These are phyloP conservation scores for Pseudochirops corinnae DNA, from an alignment of 2,797 vertebrate genomes.

Conservation along the genomic window DNA sequence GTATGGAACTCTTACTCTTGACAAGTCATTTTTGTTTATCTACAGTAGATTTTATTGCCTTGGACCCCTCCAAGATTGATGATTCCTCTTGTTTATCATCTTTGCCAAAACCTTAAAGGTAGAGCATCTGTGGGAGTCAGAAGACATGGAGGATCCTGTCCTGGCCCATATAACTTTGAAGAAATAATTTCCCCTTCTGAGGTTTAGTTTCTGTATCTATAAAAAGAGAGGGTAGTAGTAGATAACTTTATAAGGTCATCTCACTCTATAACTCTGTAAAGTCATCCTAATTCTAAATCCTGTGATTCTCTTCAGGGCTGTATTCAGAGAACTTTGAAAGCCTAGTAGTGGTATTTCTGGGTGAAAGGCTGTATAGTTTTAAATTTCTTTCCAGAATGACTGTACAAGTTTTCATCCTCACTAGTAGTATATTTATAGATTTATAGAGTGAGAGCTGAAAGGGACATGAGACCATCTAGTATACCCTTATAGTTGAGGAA, in stretches of 20 bases:
- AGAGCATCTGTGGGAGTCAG: not conserved
- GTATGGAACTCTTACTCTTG: not conserved
- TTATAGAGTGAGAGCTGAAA: not conserved
- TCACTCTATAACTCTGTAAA: not conserved
- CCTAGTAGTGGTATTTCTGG: not conserved
- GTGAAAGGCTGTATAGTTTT: not conserved
- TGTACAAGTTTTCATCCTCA: not conserved
- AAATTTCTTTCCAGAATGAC: not conserved
- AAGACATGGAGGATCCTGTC: not conserved
- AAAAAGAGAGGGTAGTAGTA: not conserved
- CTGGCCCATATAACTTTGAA: not conserved
- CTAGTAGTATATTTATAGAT: too few relatives aligned
- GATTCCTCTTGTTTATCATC: not conserved
- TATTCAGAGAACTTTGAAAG: not conserved
- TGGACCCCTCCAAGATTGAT: not conserved
- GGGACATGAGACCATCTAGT: not conserved
- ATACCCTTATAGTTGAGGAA: too few relatives aligned
- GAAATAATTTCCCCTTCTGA: not conserved
- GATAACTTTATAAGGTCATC: not conserved
- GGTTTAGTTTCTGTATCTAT: not conserved
- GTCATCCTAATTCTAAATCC: not conserved
- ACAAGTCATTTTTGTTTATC: too few relatives aligned
- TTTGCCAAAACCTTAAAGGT: not conserved
- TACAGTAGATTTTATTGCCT: not conserved
- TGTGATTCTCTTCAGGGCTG: not conserved